Evolutionary conservation across 1,140 invertebrate genomes (phyloP).

Genomic region (Pomacea maculata): DNA sequence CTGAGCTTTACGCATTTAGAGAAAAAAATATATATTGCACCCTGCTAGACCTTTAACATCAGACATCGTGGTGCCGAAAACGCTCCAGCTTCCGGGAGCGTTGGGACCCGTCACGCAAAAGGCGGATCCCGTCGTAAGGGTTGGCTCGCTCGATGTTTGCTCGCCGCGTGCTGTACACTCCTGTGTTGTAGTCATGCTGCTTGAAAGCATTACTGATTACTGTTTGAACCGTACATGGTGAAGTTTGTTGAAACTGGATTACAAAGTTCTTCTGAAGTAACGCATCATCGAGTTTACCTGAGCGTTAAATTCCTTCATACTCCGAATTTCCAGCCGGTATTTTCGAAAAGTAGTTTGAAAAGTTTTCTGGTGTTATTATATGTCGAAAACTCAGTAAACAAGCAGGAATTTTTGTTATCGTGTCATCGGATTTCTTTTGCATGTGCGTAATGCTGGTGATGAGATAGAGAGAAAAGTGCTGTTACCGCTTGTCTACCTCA

Average conservation of each 20-base stretch:
- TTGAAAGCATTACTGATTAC: background rate
- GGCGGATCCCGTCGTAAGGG: background rate
- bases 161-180: background rate
- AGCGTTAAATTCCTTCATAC: no score
- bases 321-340: no score
- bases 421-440: background rate
- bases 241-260: background rate
- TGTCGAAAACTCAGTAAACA: background rate
- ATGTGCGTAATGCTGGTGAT: no score
- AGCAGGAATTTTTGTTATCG: background rate
- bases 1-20: no score
- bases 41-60: no score
- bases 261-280: background rate
- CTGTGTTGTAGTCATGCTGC: background rate
- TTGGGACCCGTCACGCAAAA: background rate
- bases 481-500: background rate
- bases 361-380: background rate
- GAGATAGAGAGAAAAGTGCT: no score
- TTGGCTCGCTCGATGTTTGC: background rate
- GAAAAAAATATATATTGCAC: no score
- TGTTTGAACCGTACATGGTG: no score
- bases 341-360: background rate
- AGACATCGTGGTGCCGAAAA: no score
- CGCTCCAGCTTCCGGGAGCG: background rate
- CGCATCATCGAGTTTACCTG: background rate